phyloP scores from a whole-genome alignment of 2,888 invertebrate genomes.

The Drosophila leonis region DNA sequence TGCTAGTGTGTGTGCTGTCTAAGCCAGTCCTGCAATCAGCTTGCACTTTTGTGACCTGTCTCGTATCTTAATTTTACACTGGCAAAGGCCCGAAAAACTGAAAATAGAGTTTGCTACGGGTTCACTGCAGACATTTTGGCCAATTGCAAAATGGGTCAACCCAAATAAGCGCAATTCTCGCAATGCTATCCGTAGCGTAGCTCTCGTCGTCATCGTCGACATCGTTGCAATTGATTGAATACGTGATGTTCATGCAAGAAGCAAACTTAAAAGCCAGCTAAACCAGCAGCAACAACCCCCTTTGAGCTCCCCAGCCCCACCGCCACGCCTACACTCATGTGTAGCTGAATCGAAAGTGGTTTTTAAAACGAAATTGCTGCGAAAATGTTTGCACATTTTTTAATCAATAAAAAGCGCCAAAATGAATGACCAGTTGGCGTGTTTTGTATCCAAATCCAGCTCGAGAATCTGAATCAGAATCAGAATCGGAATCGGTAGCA shows the following conservation, averaged over 20 bases:
- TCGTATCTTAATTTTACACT: constrained; percentile 72
- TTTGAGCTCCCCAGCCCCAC: not conserved
- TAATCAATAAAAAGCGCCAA: constrained; percentile 71
- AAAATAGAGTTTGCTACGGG: constrained; percentile 49
- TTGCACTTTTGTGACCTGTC: constrained; percentile 69
- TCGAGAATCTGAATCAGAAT: constrained; percentile 11
- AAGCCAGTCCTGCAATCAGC: constrained; percentile 78
- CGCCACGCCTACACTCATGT: constrained; percentile 25
- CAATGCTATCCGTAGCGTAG: constrained; percentile 27
- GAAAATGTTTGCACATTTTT: constrained; percentile 81
- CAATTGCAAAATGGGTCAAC: constrained; percentile 79
- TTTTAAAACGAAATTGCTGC: constrained; percentile 79
- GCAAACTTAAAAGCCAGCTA: constrained; percentile 74
- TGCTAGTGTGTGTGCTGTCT: constrained; percentile 46
- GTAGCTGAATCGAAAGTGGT: constrained; percentile 75
- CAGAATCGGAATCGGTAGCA: constrained; percentile 3
- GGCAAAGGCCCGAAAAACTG: constrained; percentile 33
- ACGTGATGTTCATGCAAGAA: constrained; percentile 80
- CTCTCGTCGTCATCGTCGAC: constrained; percentile 41
- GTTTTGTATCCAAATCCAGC: constrained; percentile 32
- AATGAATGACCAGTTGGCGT: constrained; percentile 68
- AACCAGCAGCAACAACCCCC: constrained; percentile 10
- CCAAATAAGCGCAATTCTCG: constrained; percentile 70
- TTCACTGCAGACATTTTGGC: constrained; percentile 63
- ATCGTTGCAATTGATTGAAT: constrained; percentile 81